Evolutionary conservation across 2,797 vertebrate species (phyloP).

Genomic region (Chloroceryle amazona): DNA sequence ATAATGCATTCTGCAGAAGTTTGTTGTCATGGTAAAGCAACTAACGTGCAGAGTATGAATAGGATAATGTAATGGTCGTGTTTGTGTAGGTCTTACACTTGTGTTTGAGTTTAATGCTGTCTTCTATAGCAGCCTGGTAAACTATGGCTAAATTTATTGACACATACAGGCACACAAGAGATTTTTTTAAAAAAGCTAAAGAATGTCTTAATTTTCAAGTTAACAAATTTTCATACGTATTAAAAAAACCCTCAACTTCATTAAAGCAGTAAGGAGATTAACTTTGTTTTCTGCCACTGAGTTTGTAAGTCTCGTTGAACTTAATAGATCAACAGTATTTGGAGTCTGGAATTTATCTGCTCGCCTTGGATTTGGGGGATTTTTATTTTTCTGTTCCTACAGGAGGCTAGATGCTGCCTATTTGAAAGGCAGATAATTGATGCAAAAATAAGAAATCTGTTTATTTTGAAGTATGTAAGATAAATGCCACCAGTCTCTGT

Average conservation of each 20-base stretch:
- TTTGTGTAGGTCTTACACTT: neutral
- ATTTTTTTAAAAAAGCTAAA: neutral
- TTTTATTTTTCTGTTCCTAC: neutral
- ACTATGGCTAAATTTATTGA: neutral
- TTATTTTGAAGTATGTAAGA: neutral
- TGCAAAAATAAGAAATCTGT: neutral
- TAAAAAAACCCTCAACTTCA: neutral
- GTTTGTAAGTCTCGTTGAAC: neutral
- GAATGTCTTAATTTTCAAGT: neutral
- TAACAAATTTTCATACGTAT: neutral
- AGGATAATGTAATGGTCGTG: neutral
- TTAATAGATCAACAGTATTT: neutral
- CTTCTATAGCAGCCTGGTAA: neutral
- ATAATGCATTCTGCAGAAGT: neutral
- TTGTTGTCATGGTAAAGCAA: neutral
- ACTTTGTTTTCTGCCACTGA: neutral
- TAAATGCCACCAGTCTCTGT: neutral
- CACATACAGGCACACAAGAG: accelerated
- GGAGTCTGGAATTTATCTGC: neutral
- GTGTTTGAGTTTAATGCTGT: neutral
- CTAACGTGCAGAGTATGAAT: neutral
- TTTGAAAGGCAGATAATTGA: neutral
- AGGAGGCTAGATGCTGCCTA: neutral
- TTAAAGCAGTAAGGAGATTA: neutral
- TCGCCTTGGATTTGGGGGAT: no score